Evolutionary conservation across 2,888 invertebrate genomes (phyloP), one percentile per base, ranked within the genome.

Genomic region (Tribolium freemani): DNA sequence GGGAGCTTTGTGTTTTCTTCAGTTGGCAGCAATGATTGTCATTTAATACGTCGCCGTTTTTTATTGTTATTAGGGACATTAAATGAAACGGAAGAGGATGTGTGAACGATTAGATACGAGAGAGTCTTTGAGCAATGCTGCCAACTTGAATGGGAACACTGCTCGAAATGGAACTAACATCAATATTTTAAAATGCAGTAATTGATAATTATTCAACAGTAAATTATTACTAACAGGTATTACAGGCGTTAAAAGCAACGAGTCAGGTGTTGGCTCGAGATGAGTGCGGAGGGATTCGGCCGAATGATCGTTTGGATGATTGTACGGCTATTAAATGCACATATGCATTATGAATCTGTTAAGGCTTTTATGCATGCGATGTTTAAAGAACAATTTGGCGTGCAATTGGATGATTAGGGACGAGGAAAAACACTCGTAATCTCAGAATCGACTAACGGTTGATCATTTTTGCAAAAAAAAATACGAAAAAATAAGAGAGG

Each of bases 21-120:
- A 26, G 46, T 67, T 56, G 48, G 54, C 30, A 54, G 54, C 54
- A 48, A 48, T 64, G 71, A 51, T 51, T 71, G 70, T 57, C 63
- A 70, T 70, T 70, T 44, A 51, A 61, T 61, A 5, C 57, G 46
- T 20, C 21, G 60, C 26, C 56, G 53, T 63, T 69, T 26, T 69
- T 69, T 53, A 53, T 46, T 67, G 54, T 57, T 57, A 44, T 69
- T 53, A 9, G 61, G 45, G 60, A 58, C 60, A 69, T 64, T 56
- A 51, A 67, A 72, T 64, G 31, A 56, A 63, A 54, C 73, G 73
- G 73, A 73, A 73, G 54, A 66, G 73, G 73, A 73, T 68, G 73
- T 73, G 64, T 69, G 72, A 69, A 72, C 56, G 73, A 72, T 72
- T 68, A 72, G 72, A 72, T 72, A 69, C 61, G 53, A 44, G 71